Evolutionary conservation across 2,113 vertebrate species (phyloP).

Genomic region (Ageneiosus marmoratus): DNA sequence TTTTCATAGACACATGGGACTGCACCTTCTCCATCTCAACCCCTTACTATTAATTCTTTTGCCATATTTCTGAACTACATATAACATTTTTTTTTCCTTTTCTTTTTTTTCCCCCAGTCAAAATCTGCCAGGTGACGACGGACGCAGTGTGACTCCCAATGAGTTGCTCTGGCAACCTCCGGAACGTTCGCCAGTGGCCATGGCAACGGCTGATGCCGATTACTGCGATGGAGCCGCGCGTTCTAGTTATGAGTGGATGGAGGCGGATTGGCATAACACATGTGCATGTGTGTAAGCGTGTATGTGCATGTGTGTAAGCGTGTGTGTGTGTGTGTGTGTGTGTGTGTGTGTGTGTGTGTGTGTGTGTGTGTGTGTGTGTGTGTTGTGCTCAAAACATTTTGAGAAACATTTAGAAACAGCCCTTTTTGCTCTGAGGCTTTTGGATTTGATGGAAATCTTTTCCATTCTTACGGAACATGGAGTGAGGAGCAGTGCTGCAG

Average conservation of each 20-base stretch:
- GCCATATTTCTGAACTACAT: background rate
- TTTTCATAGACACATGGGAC: background rate
- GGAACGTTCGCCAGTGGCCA: conserved; percentile 71
- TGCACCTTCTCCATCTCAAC: background rate
- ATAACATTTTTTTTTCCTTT: background rate
- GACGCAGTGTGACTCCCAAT: conserved; percentile 69
- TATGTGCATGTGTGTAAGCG: no score
- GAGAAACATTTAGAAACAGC: background rate
- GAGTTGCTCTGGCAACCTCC: conserved; percentile 75
- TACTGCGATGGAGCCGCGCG: conserved; percentile 63
- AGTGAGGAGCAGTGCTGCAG: background rate
- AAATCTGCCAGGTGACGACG: conserved; percentile 59
- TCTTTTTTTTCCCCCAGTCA: conserved; percentile 39
- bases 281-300: conserved; percentile 3
- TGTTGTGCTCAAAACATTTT: background rate
- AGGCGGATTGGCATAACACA: conserved; percentile 42
- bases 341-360: background rate
- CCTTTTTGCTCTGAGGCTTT: background rate
- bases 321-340: background rate
- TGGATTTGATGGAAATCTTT: conserved; percentile 1
- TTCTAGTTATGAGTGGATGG: conserved; percentile 41
- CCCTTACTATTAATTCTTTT: conserved; percentile 3
- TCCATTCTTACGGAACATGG: conserved; percentile 22
- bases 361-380: background rate
- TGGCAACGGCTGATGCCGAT: conserved; percentile 74